Evolutionary conservation across 2,113 vertebrate species (phyloP).

Genomic region (Clupea harengus): DNA sequence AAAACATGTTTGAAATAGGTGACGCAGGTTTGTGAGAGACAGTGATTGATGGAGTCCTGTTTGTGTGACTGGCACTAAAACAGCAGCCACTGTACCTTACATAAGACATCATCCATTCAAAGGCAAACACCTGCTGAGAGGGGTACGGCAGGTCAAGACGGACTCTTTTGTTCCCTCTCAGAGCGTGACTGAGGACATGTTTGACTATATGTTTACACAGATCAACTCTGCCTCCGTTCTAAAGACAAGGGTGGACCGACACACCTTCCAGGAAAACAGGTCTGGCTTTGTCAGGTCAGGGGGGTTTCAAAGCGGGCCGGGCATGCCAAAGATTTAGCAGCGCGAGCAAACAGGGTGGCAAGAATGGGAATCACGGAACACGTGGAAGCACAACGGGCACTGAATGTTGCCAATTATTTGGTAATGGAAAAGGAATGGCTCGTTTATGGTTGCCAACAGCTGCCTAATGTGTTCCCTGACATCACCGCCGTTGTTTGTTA

Average conservation of each 20-base stretch:
- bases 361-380: conserved; percentile 19
- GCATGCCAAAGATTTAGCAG: conserved; percentile 12
- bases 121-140: background rate
- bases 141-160: conserved; percentile 20
- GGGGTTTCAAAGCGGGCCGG: conserved; percentile 26
- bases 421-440: conserved; percentile 43
- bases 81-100: background rate
- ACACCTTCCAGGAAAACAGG: conserved; percentile 35
- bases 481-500: conserved; percentile 26
- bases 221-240: conserved; percentile 16
- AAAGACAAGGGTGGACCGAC: conserved; percentile 23
- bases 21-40: background rate
- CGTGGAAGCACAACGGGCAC: conserved; percentile 17
- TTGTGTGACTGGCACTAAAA: background rate
- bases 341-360: background rate
- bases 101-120: conserved; percentile 15
- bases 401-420: conserved; percentile 29
- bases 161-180: background rate
- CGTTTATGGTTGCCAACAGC: conserved; percentile 29
- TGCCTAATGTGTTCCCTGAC: conserved; percentile 36
- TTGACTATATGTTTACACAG: conserved; percentile 20
- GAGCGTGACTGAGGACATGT: conserved; percentile 12
- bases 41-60: background rate
- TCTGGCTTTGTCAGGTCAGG: conserved; percentile 40
- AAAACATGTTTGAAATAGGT: background rate